Conservation (phyloP, 1,140 invertebrate species). For the Popillia japonica region DNA sequence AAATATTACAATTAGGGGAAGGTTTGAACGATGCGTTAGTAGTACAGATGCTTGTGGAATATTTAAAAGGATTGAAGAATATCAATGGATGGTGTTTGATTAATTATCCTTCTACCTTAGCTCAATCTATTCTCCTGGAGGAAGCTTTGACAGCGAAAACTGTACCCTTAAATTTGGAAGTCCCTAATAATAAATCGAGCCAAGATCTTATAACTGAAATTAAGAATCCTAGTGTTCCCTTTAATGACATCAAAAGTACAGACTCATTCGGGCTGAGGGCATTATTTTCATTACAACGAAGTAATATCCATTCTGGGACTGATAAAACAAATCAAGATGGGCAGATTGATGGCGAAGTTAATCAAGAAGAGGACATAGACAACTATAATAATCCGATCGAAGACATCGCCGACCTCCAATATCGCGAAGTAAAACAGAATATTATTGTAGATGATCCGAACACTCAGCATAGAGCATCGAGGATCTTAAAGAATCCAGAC, state of each 20-base stretch:
- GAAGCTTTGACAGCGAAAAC: constrained; percentile 52
- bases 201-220: neutral
- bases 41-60: constrained; percentile 67
- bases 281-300: neutral
- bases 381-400: constrained; percentile 26
- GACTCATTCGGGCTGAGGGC: neutral
- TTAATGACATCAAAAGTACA: neutral
- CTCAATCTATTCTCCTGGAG: constrained; percentile 67
- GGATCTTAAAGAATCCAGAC: constrained; percentile 41
- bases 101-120: constrained; percentile 68
- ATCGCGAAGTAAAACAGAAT: constrained; percentile 33
- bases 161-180: constrained; percentile 35
- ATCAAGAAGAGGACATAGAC: too few relatives aligned
- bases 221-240: neutral
- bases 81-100: constrained; percentile 68
- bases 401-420: constrained; percentile 42
- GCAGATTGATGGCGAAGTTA: too few relatives aligned
- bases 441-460: neutral
- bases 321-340: neutral
- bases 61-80: constrained; percentile 63
- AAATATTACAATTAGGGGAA: constrained; percentile 64
- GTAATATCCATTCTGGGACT: neutral
- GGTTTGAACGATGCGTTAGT: constrained; percentile 65
- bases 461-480: constrained; percentile 5
- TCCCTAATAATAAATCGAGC: neutral